Conservation (phyloP, 2,797 vertebrate genomes). For the Lithobates sylvaticus region DNA sequence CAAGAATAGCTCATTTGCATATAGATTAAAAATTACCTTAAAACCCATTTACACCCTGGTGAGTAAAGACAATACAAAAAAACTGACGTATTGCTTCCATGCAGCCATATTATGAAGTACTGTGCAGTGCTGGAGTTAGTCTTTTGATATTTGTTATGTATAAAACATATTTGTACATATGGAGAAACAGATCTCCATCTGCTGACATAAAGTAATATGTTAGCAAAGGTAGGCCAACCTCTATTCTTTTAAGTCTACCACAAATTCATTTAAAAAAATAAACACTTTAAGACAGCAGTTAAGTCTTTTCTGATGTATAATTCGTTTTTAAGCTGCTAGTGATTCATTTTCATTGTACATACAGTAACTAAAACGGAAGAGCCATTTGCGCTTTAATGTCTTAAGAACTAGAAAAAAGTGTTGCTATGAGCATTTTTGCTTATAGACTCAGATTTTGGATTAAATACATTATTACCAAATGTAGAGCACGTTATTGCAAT, state of each 20-base stretch:
- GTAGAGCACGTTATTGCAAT: no score
- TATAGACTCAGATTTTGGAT: no score
- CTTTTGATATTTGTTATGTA: constrained; percentile 21
- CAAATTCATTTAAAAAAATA: background rate
- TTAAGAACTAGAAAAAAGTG: no score
- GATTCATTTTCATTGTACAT: background rate
- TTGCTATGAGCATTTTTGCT: no score
- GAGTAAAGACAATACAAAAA: constrained; percentile 70
- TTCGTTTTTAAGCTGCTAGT: background rate
- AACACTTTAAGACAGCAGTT: background rate
- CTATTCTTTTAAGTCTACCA: background rate
- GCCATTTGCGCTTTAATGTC: background rate
- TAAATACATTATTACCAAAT: no score
- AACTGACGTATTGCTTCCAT: constrained; percentile 63
- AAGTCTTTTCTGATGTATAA: background rate
- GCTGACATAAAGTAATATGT: background rate
- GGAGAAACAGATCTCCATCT: background rate
- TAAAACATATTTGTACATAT: constrained; percentile 15
- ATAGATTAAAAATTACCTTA: constrained; percentile 75
- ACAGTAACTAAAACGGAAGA: background rate
- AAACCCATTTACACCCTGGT: constrained; percentile 70
- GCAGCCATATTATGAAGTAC: constrained; percentile 53
- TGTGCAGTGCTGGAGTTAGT: constrained; percentile 30
- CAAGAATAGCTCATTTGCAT: constrained; percentile 72
- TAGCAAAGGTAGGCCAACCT: background rate